A percentile compares a stretch with the other conserved stretches of the same genome.
Evolutionary conservation across 2,888 invertebrate genomes (phyloP).

Genomic region (Hyposoter dolosus): DNA sequence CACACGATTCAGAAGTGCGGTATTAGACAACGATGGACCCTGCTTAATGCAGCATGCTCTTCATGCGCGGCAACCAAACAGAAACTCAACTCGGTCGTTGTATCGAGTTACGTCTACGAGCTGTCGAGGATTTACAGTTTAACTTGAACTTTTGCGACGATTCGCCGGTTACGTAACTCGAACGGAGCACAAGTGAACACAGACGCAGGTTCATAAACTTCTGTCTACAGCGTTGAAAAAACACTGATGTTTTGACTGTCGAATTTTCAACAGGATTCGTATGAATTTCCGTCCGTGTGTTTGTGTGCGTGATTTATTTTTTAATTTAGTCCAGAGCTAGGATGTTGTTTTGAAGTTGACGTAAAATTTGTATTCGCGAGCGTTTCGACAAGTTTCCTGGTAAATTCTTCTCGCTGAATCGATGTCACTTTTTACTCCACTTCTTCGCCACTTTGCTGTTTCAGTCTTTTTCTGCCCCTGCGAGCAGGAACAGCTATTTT

Average conservation of each 20-base stretch:
- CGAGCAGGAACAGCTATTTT: no score
- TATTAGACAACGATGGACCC: conserved; percentile 15
- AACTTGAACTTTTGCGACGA: conserved; percentile 37
- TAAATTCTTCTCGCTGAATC: no score
- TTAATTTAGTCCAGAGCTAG: background rate
- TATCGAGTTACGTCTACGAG: conserved; percentile 47
- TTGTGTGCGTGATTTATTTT: background rate
- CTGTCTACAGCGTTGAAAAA: background rate
- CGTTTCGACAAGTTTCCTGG: background rate
- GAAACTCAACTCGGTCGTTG: conserved; percentile 32
- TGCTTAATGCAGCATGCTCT: conserved; percentile 11
- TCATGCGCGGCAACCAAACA: background rate
- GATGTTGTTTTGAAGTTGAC: background rate
- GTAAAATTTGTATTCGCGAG: background rate
- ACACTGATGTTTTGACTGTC: background rate
- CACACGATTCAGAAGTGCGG: conserved; percentile 7
- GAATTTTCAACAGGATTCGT: background rate
- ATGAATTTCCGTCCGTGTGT: background rate
- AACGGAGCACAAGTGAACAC: background rate
- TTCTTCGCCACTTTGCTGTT: background rate
- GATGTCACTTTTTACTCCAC: background rate
- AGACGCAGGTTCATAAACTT: background rate
- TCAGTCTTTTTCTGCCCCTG: no score
- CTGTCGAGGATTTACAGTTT: conserved; percentile 27
- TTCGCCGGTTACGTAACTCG: conserved; percentile 43